Conservation (phyloP, 2,888 invertebrate genomes). For the Pachliopta kotzebuea region DNA sequence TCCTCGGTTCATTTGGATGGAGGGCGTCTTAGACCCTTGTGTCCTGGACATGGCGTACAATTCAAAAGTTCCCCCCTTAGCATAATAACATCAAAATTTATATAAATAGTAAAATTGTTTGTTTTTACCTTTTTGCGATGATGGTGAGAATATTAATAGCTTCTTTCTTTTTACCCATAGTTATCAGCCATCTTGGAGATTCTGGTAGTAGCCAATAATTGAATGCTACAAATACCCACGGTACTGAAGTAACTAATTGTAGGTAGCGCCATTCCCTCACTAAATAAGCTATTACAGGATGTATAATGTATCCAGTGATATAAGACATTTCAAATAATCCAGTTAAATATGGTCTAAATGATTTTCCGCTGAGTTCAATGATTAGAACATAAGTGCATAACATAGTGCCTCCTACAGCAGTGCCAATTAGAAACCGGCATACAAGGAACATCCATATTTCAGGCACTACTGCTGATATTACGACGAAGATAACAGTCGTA, state of each 20-base stretch:
- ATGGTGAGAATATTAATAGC: constrained; percentile 82
- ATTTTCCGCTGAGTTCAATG: constrained; percentile 82
- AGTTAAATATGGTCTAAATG: constrained; percentile 75
- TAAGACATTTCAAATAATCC: constrained; percentile 80
- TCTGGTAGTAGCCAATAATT: constrained; percentile 88
- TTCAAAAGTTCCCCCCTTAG: no score
- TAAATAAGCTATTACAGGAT: constrained; percentile 81
- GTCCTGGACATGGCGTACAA: no score
- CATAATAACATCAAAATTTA: no score
- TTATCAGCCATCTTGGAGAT: constrained; percentile 89
- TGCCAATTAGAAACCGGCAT: constrained; percentile 80
- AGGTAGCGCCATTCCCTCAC: constrained; percentile 81
- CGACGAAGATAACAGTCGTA: constrained; percentile 77
- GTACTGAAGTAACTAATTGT: constrained; percentile 77
- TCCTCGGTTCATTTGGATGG: no score
- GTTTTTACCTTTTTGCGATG: constrained; percentile 77
- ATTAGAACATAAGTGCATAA: constrained; percentile 83
- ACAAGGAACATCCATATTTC: constrained; percentile 81
- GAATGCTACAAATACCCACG: constrained; percentile 75
- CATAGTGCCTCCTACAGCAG: constrained; percentile 84
- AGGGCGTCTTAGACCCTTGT: no score
- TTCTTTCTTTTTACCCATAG: constrained; percentile 82
- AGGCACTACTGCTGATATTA: constrained; percentile 76
- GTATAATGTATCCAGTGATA: constrained; percentile 74
- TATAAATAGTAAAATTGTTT: neutral